Evolutionary conservation across 2,888 invertebrate genomes (phyloP), one percentile per base, ranked within the genome.

Genomic region (Mactromeris polynyma): DNA sequence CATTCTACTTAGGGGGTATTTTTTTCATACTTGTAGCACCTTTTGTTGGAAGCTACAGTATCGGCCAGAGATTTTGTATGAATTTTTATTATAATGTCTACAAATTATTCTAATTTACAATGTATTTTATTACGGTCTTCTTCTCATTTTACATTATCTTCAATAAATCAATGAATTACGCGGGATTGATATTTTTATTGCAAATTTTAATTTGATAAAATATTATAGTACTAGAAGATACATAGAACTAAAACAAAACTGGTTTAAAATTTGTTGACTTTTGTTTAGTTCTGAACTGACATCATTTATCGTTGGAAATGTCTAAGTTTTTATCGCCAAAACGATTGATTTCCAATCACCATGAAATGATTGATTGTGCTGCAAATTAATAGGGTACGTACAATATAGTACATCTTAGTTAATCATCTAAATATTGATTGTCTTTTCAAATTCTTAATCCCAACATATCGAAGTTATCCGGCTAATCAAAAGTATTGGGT

Each of bases 391-490:
- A 58, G 19, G n/a, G 3, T 46, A 77, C 73, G 77, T 46, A 78
- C n/a, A 84, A 51, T 38, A 33, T 36, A n/a, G 26, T 73, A 73
- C 83, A 73, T 84, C 31, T 17, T 3, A 78, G 36, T 78, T 84
- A 46, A 54, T 84, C 31, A 84, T 84, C 84, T 84, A 77, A 84
- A 33, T 77, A 84, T 84, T 84, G 84, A 84, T 84, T 78, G 78
- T 38, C 51, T 36, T 51, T 54, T 17, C 38, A 51, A 54, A 54
- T 17, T 36, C 19, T 26, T 69, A 83, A 83, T 77, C 73, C 83
- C 17, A 69, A 33, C 31, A 51, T 40, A 83, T 17, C 42, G 2
- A 77, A 19, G 14, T 54, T 84, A 84, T 78, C 84, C 33, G 36
- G 21, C 46, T 9, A 38, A 84, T 84, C 84, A 78, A 46, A 73